phyloP scores from a whole-genome alignment of 2,888 invertebrate species.

The Galerucella pusilla region DNA sequence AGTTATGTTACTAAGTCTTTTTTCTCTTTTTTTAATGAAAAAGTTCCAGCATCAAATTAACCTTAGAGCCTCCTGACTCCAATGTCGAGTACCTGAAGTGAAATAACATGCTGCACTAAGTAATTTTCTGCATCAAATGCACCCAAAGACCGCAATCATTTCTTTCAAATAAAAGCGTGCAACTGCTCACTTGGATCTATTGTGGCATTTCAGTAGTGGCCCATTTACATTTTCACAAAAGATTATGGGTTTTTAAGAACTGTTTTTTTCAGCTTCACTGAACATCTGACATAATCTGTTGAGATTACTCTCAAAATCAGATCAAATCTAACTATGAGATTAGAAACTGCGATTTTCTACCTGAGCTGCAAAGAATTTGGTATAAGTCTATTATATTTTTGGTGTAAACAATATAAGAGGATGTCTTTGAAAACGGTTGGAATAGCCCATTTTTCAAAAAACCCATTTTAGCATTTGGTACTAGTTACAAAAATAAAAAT shows the following conservation, averaged over 20 bases:
- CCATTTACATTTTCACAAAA: constrained; percentile 39
- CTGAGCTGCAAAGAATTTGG: constrained; percentile 23
- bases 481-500: neutral
- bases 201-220: constrained; percentile 39
- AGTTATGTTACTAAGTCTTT: neutral
- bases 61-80: constrained; percentile 14
- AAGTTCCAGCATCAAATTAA: neutral
- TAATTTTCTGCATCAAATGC: constrained; percentile 33
- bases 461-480: neutral
- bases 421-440: neutral
- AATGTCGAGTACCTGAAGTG: constrained; percentile 18
- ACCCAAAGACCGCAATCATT: constrained; percentile 32
- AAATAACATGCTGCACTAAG: constrained; percentile 20
- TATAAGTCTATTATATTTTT: constrained; percentile 15
- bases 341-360: constrained; percentile 31
- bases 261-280: constrained; percentile 34
- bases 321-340: constrained; percentile 34
- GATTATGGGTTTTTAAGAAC: constrained; percentile 37
- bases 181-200: constrained; percentile 38
- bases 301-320: constrained; percentile 39
- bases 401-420: constrained; percentile 13
- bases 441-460: neutral
- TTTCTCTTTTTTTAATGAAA: neutral
- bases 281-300: constrained; percentile 32
- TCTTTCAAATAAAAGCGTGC: constrained; percentile 28